phyloP scores from a whole-genome alignment of 2,113 vertebrate species.

The Neotragus moschatus region DNA sequence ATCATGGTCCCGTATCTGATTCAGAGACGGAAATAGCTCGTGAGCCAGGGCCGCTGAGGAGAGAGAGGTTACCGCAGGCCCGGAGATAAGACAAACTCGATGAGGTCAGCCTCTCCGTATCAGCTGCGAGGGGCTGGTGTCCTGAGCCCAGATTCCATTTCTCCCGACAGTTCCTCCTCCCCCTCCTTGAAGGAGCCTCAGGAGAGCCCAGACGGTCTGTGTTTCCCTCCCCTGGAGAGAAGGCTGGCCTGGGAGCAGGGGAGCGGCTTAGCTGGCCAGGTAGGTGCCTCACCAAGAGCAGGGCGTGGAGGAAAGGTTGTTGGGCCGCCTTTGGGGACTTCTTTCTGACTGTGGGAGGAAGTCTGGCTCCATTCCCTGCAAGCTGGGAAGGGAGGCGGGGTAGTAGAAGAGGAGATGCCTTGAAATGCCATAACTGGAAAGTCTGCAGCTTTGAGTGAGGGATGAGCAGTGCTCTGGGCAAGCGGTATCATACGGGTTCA shows the following conservation, averaged over 20 bases:
- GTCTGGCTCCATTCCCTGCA: neutral
- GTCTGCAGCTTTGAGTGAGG: neutral
- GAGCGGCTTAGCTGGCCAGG: rapidly evolving
- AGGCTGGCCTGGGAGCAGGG: neutral
- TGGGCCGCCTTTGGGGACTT: neutral
- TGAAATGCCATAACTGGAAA: neutral
- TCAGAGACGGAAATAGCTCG: neutral
- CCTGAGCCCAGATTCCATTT: neutral
- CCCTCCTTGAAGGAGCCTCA: neutral
- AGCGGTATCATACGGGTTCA: rapidly evolving
- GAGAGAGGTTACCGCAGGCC: neutral
- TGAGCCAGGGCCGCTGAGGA: neutral
- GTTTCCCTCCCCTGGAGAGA: neutral
- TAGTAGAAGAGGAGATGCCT: too few relatives aligned
- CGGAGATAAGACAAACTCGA: neutral
- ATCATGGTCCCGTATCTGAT: constrained; percentile 51
- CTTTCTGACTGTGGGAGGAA: neutral
- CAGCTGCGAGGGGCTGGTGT: neutral
- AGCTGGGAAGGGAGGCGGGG: neutral
- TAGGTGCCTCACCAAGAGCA: too few relatives aligned
- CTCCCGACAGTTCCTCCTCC: neutral
- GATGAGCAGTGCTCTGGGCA: rapidly evolving
- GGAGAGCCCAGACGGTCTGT: neutral
- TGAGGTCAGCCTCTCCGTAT: neutral
- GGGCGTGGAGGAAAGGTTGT: neutral